Base-by-base conservation (phyloP, 2,797 vertebrate genomes). In the Sebastes trivittatus region DNA sequence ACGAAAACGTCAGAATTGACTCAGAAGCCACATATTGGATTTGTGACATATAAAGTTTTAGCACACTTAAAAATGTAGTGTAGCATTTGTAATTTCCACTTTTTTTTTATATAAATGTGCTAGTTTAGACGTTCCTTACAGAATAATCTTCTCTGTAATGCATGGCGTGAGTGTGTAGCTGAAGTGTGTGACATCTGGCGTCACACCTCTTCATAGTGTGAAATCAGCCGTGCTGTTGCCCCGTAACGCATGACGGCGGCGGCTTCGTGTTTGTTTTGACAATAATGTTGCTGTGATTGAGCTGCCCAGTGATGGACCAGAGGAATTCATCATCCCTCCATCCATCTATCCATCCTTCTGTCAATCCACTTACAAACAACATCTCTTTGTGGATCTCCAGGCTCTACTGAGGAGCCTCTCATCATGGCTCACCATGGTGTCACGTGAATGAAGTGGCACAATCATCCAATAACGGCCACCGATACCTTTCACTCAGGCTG, bases 151-250 rank as follows among this genome's bases (percentile, higher is more conserved):
- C 4, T 32, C 59, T 64, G 32, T 70, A 14, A 23, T 59, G 46
- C 60, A 42, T 71, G 34, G 38, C 55, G 11, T 49, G 7, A 66
- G 29, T 65, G 65, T 74, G 59, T 46, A 27, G 61, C 54, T 85
- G 73, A 77, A 81, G 65, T 70, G 66, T 77, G 59, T 77, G 77
- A 83, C 77, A 66, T 87, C 67, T 87, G 63, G 42, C 46, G 65
- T 82, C 65, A 49, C 80, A 86, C 66, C 30, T 78, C 64, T 49
- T 16, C 25, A 36, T 27, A 36, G 75, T 85, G 78, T 81, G 70
- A 86, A 87, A 86, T 73, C 58, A 49, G 68, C 56, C 46, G 25
- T 52, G 60, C 76, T 81, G 83, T 83, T 81, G 77, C 70, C 52
- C 34, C 14, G 66, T 30, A 75, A 77, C 11, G 63, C 29, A 20